Evolutionary conservation across 1,140 invertebrate species (phyloP).

Genomic region (Pomacea maculata): DNA sequence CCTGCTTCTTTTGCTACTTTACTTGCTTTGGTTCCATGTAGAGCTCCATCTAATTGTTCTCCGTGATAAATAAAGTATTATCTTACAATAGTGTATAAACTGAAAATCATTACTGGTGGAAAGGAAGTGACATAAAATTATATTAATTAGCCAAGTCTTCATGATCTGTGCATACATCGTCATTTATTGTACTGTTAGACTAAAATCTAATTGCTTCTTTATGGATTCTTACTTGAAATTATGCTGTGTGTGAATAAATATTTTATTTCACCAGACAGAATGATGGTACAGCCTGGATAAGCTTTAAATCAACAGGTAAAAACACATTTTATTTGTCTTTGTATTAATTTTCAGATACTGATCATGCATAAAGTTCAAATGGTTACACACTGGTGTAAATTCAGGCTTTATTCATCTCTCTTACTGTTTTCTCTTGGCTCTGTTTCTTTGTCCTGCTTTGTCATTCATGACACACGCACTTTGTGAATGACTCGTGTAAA

Average conservation of each 20-base stretch:
- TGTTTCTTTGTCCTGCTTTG: background rate
- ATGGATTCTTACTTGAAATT: no score
- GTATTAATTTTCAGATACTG: background rate
- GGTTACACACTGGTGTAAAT: background rate
- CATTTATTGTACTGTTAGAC: background rate
- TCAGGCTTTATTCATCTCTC: background rate
- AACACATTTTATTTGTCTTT: background rate
- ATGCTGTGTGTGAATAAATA: background rate
- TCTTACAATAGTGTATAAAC: no score
- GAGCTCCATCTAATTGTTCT: no score
- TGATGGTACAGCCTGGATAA: conserved; percentile 50
- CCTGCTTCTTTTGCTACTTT: no score
- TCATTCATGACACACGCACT: background rate
- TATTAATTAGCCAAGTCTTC: no score
- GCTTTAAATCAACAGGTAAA: conserved; percentile 43
- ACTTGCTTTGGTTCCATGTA: no score
- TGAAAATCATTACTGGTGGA: no score
- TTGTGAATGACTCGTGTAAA: background rate
- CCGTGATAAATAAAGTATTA: no score
- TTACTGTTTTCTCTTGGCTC: background rate
- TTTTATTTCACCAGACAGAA: conserved; percentile 42
- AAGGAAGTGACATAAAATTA: no score
- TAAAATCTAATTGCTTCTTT: no score
- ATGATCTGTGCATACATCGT: no score
- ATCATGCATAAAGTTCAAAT: background rate